A percentile compares a stretch with the other conserved stretches of the same genome.
Conservation (phyloP, 2,888 invertebrate genomes). For the Therioaphis trifolii region DNA sequence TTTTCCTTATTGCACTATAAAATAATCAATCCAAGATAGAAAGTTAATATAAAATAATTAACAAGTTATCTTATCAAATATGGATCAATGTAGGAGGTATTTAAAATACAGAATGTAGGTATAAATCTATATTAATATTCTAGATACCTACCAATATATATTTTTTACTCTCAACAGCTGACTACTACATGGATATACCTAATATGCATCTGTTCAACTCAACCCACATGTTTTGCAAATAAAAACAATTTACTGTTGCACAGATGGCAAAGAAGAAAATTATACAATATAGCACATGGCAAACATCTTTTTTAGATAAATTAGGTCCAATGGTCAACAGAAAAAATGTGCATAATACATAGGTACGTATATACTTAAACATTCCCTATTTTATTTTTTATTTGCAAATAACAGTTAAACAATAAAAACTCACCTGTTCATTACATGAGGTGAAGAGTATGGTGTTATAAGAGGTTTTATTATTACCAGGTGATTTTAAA, state of each 20-base stretch:
- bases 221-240: slow-evolving; percentile 40
- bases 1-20: not conserved
- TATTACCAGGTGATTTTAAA: not conserved
- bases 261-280: slow-evolving; percentile 32
- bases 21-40: not conserved
- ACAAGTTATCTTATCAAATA: not conserved
- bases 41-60: not conserved
- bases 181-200: not conserved
- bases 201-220: slow-evolving; percentile 36
- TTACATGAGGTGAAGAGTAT: not conserved
- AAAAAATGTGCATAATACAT: not conserved
- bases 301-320: slow-evolving; percentile 14
- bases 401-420: not conserved
- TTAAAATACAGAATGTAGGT: not conserved
- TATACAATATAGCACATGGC: not conserved
- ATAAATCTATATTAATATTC: slow-evolving; percentile 2
- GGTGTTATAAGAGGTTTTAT: slow-evolving; percentile 1
- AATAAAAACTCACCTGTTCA: slow-evolving; percentile 9
- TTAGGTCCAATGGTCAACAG: not conserved
- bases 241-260: slow-evolving; percentile 24
- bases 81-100: slow-evolving; percentile 28
- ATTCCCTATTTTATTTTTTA: not conserved
- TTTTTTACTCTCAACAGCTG: too few species aligned
- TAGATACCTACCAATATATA: too few species aligned
- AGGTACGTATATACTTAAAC: not conserved